Evolutionary conservation across 1,140 invertebrate species (phyloP).

Genomic region (Palaemon carinicauda): DNA sequence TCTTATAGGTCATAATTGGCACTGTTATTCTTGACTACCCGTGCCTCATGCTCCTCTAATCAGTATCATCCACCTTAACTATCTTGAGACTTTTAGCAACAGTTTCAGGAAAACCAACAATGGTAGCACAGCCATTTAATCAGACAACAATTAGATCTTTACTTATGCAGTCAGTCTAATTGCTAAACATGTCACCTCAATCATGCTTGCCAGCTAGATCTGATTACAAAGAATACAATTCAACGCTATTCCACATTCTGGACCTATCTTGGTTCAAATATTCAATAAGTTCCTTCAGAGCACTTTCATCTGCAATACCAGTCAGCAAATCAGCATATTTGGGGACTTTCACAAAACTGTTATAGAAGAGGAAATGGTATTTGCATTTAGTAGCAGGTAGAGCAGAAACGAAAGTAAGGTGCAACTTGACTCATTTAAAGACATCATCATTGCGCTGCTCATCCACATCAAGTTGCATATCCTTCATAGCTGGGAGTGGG

Average conservation of each 20-base stretch:
- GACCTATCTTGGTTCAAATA: not conserved
- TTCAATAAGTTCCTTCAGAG: not conserved
- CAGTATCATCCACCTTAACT: too few relatives aligned
- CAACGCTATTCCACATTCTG: not conserved
- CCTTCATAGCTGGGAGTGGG: not conserved
- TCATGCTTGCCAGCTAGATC: not conserved
- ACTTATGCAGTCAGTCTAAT: not conserved
- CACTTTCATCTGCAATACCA: not conserved
- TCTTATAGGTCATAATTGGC: too few relatives aligned
- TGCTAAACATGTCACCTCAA: conserved; percentile 7
- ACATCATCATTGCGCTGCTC: not conserved
- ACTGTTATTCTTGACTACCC: too few relatives aligned
- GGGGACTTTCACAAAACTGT: not conserved
- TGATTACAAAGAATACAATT: not conserved
- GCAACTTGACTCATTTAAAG: not conserved
- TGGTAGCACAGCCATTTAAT: not conserved
- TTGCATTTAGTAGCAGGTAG: not conserved
- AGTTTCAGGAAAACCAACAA: too few relatives aligned
- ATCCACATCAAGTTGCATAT: not conserved
- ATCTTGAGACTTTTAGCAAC: too few relatives aligned
- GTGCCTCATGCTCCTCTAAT: too few relatives aligned
- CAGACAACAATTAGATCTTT: not conserved
- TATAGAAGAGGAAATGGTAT: not conserved
- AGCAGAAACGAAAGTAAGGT: too few relatives aligned
- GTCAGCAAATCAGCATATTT: not conserved